A percentile compares a stretch with the other conserved stretches of the same genome.
Conservation (phyloP, 2,888 invertebrate species). For the Epicampocera succincta region DNA sequence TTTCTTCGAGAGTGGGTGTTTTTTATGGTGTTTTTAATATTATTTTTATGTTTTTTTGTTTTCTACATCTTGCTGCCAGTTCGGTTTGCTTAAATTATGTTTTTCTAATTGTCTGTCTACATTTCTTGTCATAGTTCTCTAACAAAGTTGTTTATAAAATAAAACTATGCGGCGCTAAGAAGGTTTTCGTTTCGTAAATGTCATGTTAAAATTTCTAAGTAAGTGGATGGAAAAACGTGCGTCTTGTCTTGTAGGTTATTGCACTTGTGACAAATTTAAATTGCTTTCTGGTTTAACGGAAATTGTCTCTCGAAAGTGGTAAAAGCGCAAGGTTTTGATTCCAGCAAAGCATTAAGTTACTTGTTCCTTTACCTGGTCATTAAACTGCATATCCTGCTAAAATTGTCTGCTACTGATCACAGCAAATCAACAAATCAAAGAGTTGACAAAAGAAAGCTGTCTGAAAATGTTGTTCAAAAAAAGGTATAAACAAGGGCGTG, state of each 20-base stretch:
- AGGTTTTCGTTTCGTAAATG: neutral
- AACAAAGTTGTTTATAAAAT: slow-evolving; percentile 44
- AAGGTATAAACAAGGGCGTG: too few relatives aligned
- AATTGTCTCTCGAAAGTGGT: too few relatives aligned
- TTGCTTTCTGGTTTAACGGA: neutral
- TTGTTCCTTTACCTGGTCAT: too few relatives aligned
- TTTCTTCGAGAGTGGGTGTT: slow-evolving; percentile 45
- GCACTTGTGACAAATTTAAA: neutral
- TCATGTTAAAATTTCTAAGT: neutral
- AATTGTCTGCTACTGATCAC: too few relatives aligned
- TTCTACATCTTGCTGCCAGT: neutral
- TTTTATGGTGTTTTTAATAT: neutral
- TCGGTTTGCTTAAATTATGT: slow-evolving; percentile 52
- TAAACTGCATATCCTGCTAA: too few relatives aligned
- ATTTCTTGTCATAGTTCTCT: slow-evolving; percentile 48
- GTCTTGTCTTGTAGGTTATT: neutral
- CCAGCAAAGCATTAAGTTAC: too few relatives aligned
- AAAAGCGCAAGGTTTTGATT: too few relatives aligned
- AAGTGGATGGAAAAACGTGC: neutral
- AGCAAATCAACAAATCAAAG: too few relatives aligned
- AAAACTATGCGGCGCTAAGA: slow-evolving; percentile 27
- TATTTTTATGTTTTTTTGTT: neutral
- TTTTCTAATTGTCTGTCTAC: slow-evolving; percentile 62
- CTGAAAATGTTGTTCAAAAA: too few relatives aligned
- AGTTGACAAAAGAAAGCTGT: too few relatives aligned